Percentiles rank a stretch among this genome's conserved stretches.
phyloP scores from a whole-genome alignment of 2,888 invertebrate genomes.

The Zonitis immaculata region DNA sequence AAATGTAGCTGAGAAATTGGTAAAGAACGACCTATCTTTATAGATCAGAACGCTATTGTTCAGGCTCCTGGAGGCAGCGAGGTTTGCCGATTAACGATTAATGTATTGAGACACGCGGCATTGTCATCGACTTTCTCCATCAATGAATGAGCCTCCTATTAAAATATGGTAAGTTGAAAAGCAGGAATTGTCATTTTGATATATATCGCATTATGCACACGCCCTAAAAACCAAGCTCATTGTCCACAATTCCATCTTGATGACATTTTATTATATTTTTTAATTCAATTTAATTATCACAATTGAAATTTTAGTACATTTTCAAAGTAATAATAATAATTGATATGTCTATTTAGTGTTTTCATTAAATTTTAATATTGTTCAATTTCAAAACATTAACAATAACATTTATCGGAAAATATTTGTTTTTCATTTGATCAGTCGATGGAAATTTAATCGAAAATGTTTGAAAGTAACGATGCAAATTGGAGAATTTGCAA shows the following conservation, averaged over 20 bases:
- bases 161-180: constrained; percentile 44
- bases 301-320: too few species aligned
- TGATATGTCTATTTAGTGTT: constrained; percentile 10
- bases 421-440: background rate
- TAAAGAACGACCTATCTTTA: constrained; percentile 50
- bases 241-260: constrained; percentile 24
- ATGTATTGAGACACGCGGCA: constrained; percentile 42
- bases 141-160: constrained; percentile 43
- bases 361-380: background rate
- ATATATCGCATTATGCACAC: constrained; percentile 45
- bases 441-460: background rate
- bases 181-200: constrained; percentile 45
- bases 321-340: constrained; percentile 4
- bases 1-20: constrained; percentile 52
- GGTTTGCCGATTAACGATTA: constrained; percentile 47
- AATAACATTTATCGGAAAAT: constrained; percentile 7
- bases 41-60: constrained; percentile 46
- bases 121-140: constrained; percentile 31
- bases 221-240: constrained; percentile 29
- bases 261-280: too few species aligned
- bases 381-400: background rate
- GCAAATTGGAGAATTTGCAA: constrained; percentile 39
- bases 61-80: constrained; percentile 39
- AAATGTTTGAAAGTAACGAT: constrained; percentile 8
- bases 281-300: too few species aligned